Conservation (phyloP, 2,797 vertebrate genomes). For the Crocodylus rhombifer region DNA sequence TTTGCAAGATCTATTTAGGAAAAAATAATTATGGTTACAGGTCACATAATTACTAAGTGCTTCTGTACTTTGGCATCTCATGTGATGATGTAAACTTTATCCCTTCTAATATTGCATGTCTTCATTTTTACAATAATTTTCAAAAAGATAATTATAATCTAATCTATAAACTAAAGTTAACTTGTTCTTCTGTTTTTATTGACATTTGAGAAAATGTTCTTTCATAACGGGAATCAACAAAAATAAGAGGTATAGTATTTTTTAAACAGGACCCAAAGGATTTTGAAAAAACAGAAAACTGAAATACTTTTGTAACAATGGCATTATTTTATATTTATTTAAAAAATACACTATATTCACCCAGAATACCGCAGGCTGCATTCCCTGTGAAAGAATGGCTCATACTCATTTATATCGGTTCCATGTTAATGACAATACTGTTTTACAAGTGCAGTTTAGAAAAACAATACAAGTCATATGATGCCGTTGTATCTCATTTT, state of each 20-base stretch:
- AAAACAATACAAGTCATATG: constrained; percentile 69
- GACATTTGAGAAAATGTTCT: constrained; percentile 5
- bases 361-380: constrained; percentile 36
- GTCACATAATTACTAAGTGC: not conserved
- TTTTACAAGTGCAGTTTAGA: constrained; percentile 72
- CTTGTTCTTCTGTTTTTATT: constrained; percentile 28
- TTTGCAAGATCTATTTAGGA: not conserved
- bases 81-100: not conserved
- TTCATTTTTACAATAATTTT: not conserved
- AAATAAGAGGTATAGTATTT: constrained; percentile 49
- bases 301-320: constrained; percentile 68
- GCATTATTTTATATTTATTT: constrained; percentile 60
- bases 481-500: constrained; percentile 73
- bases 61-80: not conserved
- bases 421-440: constrained; percentile 65
- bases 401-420: constrained; percentile 70
- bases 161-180: constrained; percentile 25
- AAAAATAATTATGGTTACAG: not conserved
- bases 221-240: constrained; percentile 56
- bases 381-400: constrained; percentile 62
- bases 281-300: constrained; percentile 68
- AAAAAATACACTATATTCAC: constrained; percentile 63
- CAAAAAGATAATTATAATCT: constrained; percentile 31
- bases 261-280: constrained; percentile 42
- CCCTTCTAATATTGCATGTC: constrained; percentile 8